phyloP scores from a whole-genome alignment of 2,888 invertebrate species.

The Limenitis camilla region DNA sequence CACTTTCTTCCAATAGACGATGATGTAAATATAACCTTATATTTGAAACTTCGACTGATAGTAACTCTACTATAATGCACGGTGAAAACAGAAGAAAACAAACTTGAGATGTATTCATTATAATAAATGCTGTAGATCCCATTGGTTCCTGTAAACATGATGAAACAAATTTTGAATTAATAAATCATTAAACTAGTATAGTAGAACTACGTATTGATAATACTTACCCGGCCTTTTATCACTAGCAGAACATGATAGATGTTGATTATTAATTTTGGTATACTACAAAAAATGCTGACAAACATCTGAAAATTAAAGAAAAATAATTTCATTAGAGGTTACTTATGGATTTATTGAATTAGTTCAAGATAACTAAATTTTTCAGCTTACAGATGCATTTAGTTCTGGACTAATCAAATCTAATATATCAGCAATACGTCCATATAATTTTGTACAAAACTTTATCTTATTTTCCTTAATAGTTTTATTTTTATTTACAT shows the following conservation, averaged over 20 bases:
- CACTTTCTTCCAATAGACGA: slow-evolving; percentile 40
- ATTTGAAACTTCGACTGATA: slow-evolving; percentile 47
- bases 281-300: slow-evolving; percentile 46
- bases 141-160: slow-evolving; percentile 36
- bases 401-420: slow-evolving; percentile 52
- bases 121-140: slow-evolving; percentile 36
- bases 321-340: too few species aligned
- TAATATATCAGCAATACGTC: slow-evolving; percentile 45
- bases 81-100: slow-evolving; percentile 51
- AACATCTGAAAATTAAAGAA: slow-evolving; percentile 46
- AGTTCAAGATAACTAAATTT: neutral
- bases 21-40: slow-evolving; percentile 46
- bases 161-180: neutral
- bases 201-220: too few species aligned
- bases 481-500: slow-evolving; percentile 44
- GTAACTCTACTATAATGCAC: slow-evolving; percentile 49
- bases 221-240: slow-evolving; percentile 50
- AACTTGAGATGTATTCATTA: slow-evolving; percentile 48
- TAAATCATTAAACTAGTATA: too few species aligned
- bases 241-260: slow-evolving; percentile 52
- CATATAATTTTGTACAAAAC: slow-evolving; percentile 47
- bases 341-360: too few species aligned
- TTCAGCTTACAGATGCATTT: slow-evolving; percentile 54
- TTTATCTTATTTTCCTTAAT: slow-evolving; percentile 46
- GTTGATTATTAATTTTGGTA: slow-evolving; percentile 54